A percentile compares a stretch with the other conserved stretches of the same genome.
These are phyloP conservation scores for Erynnis tages DNA, from an alignment of 2,888 invertebrate species.

Conservation along the genomic window DNA sequence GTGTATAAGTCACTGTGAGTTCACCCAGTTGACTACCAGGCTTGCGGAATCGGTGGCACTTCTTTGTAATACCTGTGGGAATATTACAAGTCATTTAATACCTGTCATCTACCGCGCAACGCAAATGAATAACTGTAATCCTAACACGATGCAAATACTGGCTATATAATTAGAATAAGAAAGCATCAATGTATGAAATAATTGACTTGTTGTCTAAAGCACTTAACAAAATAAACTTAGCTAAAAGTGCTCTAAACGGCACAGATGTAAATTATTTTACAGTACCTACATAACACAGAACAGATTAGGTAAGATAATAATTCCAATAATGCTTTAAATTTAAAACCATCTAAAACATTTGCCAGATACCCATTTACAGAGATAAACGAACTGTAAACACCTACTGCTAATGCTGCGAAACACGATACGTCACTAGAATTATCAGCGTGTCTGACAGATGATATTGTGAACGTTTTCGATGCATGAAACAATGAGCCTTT, in stretches of 20 bases:
- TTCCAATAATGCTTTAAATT: too few species aligned
- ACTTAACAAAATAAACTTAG: too few species aligned
- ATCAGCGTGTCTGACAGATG: conserved; percentile 21
- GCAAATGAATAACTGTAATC: not conserved
- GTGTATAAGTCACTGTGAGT: too few species aligned
- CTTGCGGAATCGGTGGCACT: conserved; percentile 69
- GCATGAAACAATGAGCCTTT: conserved; percentile 25
- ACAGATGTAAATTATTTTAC: not conserved
- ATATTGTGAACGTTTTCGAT: conserved; percentile 25
- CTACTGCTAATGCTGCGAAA: conserved; percentile 7
- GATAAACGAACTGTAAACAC: conserved; percentile 7
- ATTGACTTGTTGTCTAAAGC: too few species aligned
- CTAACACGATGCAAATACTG: too few species aligned
- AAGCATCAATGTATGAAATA: too few species aligned
- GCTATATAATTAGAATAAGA: too few species aligned
- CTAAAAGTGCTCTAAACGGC: too few species aligned
- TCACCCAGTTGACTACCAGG: conserved; percentile 43
- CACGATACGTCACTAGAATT: conserved; percentile 8
- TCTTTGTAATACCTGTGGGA: conserved; percentile 69
- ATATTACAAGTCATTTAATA: not conserved
- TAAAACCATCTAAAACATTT: not conserved
- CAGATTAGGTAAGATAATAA: too few species aligned
- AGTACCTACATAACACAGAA: too few species aligned
- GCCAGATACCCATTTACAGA: not conserved
- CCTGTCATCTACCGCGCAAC: not conserved